Percentiles rank a stretch among this genome's conserved stretches.
These are phyloP conservation scores for Cariama cristata DNA, from an alignment of 2,113 vertebrate genomes.

Conservation along the genomic window DNA sequence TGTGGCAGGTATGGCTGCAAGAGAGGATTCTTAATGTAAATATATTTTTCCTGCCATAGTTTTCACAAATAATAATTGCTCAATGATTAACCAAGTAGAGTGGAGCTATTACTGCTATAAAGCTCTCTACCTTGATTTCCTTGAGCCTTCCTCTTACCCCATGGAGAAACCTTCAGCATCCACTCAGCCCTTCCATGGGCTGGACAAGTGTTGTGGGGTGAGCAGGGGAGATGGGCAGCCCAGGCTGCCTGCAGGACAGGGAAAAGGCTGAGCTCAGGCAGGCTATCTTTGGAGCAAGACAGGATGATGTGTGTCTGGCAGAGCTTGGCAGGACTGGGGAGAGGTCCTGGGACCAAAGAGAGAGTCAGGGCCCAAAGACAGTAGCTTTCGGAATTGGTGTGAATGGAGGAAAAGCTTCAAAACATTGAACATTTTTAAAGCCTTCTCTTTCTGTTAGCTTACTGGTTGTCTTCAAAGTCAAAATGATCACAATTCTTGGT, in stretches of 20 bases:
- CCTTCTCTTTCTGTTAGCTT: not conserved
- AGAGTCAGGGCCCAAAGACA: not conserved
- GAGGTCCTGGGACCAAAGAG: too few species aligned
- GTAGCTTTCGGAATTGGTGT: not conserved
- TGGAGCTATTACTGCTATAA: not conserved
- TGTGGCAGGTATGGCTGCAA: not conserved
- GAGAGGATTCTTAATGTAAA: not conserved
- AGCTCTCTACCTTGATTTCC: not conserved
- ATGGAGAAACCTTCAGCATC: not conserved
- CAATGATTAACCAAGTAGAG: not conserved
- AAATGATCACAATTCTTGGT: not conserved
- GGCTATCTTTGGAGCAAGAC: not conserved
- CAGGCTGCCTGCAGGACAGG: not conserved
- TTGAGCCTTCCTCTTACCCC: not conserved
- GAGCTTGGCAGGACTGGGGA: not conserved
- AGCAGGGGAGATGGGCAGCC: not conserved
- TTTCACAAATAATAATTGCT: not conserved
- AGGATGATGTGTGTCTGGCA: not conserved
- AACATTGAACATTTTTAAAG: not conserved
- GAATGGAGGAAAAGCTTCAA: not conserved
- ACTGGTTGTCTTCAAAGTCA: not conserved
- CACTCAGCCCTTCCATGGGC: not conserved
- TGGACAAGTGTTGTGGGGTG: accelerated
- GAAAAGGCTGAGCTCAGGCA: not conserved
- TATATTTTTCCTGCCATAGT: not conserved